A percentile compares a stretch with the other conserved stretches of the same genome.
These are phyloP conservation scores for Corythoichthys haematopterus DNA, from an alignment of 2,113 vertebrate species.

Conservation along the genomic window DNA sequence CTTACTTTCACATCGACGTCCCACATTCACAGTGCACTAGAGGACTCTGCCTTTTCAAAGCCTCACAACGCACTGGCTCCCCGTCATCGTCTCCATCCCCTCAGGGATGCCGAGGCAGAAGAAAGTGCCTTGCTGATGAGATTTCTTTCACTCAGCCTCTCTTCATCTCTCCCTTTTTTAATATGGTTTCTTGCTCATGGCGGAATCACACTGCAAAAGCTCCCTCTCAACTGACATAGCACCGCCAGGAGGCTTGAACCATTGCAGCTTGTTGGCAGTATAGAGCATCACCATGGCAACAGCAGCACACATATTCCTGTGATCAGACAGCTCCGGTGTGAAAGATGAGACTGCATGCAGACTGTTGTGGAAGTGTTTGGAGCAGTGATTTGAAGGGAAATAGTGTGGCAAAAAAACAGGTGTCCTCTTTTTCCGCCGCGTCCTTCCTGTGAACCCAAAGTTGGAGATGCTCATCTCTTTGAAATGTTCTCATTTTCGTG, in stretches of 20 bases:
- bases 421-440: conserved; percentile 6
- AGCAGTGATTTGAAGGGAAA: not conserved
- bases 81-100: conserved; percentile 12
- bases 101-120: conserved; percentile 7
- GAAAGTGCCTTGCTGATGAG: conserved; percentile 7
- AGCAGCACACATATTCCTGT: conserved; percentile 16
- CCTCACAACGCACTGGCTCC: not conserved
- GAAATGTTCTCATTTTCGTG: conserved; percentile 29
- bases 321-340: conserved; percentile 17
- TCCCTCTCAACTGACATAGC: conserved; percentile 38
- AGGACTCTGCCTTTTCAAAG: conserved; percentile 5
- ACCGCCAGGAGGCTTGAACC: conserved; percentile 28
- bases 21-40: not conserved
- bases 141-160: not conserved
- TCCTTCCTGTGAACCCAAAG: conserved; percentile 25
- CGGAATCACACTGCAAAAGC: conserved; percentile 13
- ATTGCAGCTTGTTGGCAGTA: conserved; percentile 5
- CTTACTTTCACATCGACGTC: conserved; percentile 1
- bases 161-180: conserved; percentile 1
- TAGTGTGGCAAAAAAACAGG: not conserved
- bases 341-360: conserved; percentile 3
- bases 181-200: conserved; percentile 22
- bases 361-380: not conserved
- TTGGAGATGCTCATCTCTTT: conserved; percentile 41
- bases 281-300: conserved; percentile 45